Evolutionary conservation across 2,797 vertebrate genomes (phyloP).

Genomic region (Phrynocephalus vlangalii): DNA sequence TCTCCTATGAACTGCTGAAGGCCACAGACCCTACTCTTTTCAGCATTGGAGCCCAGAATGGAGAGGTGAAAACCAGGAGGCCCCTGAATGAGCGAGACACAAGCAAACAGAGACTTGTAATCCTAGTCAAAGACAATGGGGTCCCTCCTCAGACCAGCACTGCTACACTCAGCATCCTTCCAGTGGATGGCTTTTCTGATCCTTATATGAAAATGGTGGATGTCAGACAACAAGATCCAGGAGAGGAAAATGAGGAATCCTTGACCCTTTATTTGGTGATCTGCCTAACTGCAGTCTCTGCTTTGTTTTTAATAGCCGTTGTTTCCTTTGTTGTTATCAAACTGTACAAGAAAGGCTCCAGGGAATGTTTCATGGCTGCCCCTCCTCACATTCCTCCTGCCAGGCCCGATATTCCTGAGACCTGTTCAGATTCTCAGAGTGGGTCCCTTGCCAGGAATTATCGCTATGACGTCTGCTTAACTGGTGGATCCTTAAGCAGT

Average conservation of each 20-base stretch:
- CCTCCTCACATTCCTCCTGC: slow-evolving; percentile 25
- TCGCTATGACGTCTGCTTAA: slow-evolving; percentile 59
- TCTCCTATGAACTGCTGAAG: slow-evolving; percentile 52
- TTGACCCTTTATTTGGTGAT: slow-evolving; percentile 69
- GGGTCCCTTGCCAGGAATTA: slow-evolving; percentile 51
- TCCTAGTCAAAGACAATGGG: slow-evolving; percentile 67
- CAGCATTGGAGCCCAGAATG: slow-evolving; percentile 47
- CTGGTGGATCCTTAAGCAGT: background rate
- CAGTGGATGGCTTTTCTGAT: slow-evolving; percentile 34
- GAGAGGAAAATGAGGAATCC: slow-evolving; percentile 46
- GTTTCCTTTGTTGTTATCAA: slow-evolving; percentile 61
- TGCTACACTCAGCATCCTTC: slow-evolving; percentile 12
- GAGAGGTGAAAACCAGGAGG: slow-evolving; percentile 43
- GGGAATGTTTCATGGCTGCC: background rate
- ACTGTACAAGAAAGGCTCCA: slow-evolving; percentile 41
- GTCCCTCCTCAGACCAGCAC: slow-evolving; percentile 61
- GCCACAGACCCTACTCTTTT: slow-evolving; percentile 44
- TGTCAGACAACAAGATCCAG: background rate
- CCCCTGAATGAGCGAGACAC: slow-evolving; percentile 22
- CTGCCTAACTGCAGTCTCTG: slow-evolving; percentile 67
- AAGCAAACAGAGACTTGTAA: slow-evolving; percentile 29
- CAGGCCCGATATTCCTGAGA: background rate
- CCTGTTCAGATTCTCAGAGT: slow-evolving; percentile 1
- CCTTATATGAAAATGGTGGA: slow-evolving; percentile 6
- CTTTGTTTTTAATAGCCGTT: slow-evolving; percentile 68